These are phyloP conservation scores for Raphicerus campestris DNA, from an alignment of 2,113 vertebrate genomes.

Conservation along the genomic window DNA sequence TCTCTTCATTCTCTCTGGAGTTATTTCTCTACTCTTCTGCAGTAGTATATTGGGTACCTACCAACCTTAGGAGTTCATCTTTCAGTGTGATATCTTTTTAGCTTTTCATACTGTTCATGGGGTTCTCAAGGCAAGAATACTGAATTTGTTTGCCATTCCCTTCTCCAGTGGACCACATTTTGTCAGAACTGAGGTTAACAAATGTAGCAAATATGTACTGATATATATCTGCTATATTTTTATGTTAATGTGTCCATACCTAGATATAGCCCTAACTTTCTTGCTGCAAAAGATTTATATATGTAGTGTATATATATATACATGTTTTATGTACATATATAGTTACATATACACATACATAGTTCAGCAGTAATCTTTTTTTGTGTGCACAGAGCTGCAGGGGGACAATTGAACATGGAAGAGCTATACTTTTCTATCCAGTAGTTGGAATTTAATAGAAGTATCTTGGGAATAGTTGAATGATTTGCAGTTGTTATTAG, in stretches of 20 bases:
- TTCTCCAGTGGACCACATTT: neutral
- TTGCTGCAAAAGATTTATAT: neutral
- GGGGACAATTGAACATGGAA: neutral
- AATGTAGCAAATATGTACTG: neutral
- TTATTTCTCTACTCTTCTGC: neutral
- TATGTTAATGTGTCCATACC: neutral
- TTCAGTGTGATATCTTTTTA: neutral
- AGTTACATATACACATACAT: neutral
- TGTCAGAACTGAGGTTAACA: neutral
- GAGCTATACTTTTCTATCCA: neutral
- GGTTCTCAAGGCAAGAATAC: neutral
- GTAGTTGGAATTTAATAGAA: neutral
- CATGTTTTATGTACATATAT: neutral
- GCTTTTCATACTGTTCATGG: neutral
- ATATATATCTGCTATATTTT: neutral
- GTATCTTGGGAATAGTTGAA: neutral
- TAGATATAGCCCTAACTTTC: neutral
- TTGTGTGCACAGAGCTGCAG: neutral
- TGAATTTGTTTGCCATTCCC: neutral
- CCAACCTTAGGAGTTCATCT: neutral
- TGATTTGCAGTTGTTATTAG: neutral
- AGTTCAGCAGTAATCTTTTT: neutral
- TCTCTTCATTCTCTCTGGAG: neutral
- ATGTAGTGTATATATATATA: neutral
- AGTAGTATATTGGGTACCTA: neutral